Evolutionary conservation across 2,888 invertebrate genomes (phyloP), one percentile per base, ranked within the genome.

Genomic region (Lobophora halterata): DNA sequence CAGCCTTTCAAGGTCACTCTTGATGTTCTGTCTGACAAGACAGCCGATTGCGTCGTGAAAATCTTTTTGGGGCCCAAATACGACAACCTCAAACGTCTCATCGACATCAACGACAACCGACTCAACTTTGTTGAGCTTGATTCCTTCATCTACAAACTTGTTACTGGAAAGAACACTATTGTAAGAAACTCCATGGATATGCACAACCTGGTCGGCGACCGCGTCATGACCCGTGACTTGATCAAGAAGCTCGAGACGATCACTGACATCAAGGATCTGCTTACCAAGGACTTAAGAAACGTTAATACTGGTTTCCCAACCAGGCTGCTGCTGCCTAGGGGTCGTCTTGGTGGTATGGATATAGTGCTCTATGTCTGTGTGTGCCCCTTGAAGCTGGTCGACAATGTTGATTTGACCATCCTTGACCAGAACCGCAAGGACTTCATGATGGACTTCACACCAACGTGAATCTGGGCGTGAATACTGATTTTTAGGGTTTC

Each of bases 261-360:
- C 27, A 73, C 69, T 12, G 81, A 77, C 46, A 58, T 79, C 34
- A 71, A 66, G 28, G 79, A 83, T 29, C 31, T 82, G 10, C 47
- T 74, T 1, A 11, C 55, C 0, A 81, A 77, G 52, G 82, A 81
- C 41, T 47, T 85, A 18, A 83, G 63, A 36, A 85, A 86, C 59
- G 75, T 82, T 49, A 82, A 91, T 59, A 92, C 90, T 46, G 91
- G 92, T 29, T 93, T 92, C 88, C 94, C 95, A 1, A 87, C 90
- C 11, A 91, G 93, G 55, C 80, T 94, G 24, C 68, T 94, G 21
- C 78, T 95, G 31, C 95, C 95, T 25, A 93, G 86, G 60, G 95
- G 95, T 65, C 90, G 73, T 51, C 75, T 80, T 30, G 90, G 90
- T 42, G 95, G 95, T 32, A 80, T 91, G 79, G 88, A 89, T 10